These are phyloP conservation scores for Seira musarum DNA, from an alignment of 2,888 invertebrate genomes.

Conservation along the genomic window DNA sequence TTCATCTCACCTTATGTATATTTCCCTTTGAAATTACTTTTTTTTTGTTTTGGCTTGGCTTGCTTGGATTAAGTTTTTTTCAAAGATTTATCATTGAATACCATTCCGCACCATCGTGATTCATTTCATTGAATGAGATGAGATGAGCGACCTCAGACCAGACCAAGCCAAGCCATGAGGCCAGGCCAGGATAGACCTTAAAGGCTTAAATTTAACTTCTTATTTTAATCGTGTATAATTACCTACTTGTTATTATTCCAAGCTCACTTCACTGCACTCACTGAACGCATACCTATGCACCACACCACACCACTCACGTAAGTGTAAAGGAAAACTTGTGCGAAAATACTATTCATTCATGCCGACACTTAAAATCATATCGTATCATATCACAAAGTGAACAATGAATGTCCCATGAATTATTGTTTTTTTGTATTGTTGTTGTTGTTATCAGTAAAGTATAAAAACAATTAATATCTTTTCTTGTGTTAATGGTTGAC, in stretches of 20 bases:
- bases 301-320: neutral
- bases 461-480: constrained; percentile 46
- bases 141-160: constrained; percentile 48
- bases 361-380: neutral
- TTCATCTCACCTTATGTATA: neutral
- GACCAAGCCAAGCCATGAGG: no score
- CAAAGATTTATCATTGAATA: constrained; percentile 10
- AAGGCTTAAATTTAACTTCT: neutral
- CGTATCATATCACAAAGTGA: constrained; percentile 13
- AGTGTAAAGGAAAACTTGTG: constrained; percentile 21
- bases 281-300: constrained; percentile 6
- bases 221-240: constrained; percentile 39
- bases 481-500: no score
- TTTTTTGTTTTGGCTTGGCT: no score
- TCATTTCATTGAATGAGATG: no score
- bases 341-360: constrained; percentile 33
- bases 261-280: constrained; percentile 15
- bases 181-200: no score
- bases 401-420: constrained; percentile 41
- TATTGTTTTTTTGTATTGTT: neutral
- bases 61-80: neutral
- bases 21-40: neutral
- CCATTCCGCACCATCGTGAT: constrained; percentile 22
- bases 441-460: constrained; percentile 25
- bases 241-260: constrained; percentile 39